Evolutionary conservation across 2,797 vertebrate species (phyloP), one percentile per base, ranked within the genome.

Genomic region (Phoebastria nigripes): DNA sequence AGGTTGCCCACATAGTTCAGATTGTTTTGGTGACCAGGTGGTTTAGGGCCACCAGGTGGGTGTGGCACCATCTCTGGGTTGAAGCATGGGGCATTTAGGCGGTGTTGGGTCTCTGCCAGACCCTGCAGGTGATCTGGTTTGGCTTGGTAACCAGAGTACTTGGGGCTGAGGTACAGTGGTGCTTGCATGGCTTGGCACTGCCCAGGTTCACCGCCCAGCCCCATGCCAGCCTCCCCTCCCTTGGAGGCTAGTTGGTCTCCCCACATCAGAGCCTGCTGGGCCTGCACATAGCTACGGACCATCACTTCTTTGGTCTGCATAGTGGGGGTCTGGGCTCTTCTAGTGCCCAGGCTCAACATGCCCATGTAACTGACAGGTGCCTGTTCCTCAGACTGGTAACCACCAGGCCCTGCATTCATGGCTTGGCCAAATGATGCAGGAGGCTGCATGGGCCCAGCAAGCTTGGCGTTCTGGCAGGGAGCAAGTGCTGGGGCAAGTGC

Each of bases 181-280:
- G 98, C 97, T 18, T 97, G 98, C 91, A 67, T 88, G 87, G 98
- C 96, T 69, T 97, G 97, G 93, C 90, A 97, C 44, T 98, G 98
- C 86, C 97, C 97, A 39, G 98, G 94, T 67, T 98, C 98, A 55
- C 89, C 93, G 55, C 98, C 98, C 54, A 76, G 66, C 94, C 95
- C 73, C 97, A 76, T 20, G 39, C 96, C 89, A 3, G 96, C 69
- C 4, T 54, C 63, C 12, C 49, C 85, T 25, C 96, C 98, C 44
- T 89, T 87, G 62, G 70, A 13, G 12, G 13, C 47, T 2, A 35
- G 97, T 54, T 98, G 98, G 82, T 99, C 98, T 26, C 99, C 99
- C 99, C 99, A 99, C 97, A 99, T 97, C 85, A 99, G 98, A 9
- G 99, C 99, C 97, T 99, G 99, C 96, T 99, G 99, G 2, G 99